Evolutionary conservation across 1,140 invertebrate species (phyloP).

Genomic region (Bombus fervidus): DNA sequence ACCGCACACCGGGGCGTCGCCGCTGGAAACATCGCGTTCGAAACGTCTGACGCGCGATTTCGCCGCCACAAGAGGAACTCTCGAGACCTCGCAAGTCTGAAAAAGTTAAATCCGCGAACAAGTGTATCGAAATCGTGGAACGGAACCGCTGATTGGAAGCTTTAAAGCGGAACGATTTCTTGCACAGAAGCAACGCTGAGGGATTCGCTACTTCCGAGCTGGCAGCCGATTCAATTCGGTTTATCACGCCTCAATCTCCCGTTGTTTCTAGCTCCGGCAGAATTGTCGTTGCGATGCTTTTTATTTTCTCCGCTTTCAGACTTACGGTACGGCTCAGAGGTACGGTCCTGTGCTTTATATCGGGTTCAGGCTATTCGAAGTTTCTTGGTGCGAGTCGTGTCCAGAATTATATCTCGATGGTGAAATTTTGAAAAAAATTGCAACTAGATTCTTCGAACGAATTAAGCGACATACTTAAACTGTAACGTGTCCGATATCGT

Average conservation of each 20-base stretch:
- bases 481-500: no score
- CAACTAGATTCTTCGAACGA: no score
- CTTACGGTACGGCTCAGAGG: neutral
- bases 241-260: neutral
- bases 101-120: neutral
- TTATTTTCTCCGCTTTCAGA: neutral
- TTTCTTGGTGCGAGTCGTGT: neutral
- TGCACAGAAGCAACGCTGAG: neutral
- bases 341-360: neutral
- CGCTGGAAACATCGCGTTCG: no score
- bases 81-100: no score
- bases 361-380: neutral
- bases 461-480: no score
- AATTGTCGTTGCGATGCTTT: neutral
- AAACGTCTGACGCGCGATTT: no score
- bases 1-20: neutral
- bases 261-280: neutral
- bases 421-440: neutral
- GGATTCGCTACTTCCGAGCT: neutral
- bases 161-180: constrained; percentile 6
- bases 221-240: neutral
- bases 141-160: neutral
- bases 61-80: no score
- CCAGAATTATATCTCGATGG: neutral
- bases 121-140: constrained; percentile 45